Percentiles rank a stretch among this genome's conserved stretches.
Conservation (phyloP, 2,113 vertebrate species). For the Callionymus lyra region DNA sequence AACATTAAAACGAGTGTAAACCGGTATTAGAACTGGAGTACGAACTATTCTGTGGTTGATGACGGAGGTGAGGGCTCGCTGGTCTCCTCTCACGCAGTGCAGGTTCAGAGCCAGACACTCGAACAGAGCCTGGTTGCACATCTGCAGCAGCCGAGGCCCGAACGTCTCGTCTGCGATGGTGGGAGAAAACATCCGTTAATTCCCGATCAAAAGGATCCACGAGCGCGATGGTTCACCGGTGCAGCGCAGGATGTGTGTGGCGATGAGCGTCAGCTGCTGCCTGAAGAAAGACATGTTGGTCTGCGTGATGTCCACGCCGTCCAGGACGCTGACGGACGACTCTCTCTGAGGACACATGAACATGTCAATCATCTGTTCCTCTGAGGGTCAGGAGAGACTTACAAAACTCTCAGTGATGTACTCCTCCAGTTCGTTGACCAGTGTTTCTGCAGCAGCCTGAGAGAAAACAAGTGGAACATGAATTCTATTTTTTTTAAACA, state of each 20-base stretch:
- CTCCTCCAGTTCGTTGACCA: conserved; percentile 77
- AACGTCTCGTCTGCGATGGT: conserved; percentile 72
- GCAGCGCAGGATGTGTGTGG: conserved; percentile 80
- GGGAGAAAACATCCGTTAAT: conserved; percentile 1
- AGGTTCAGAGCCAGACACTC: conserved; percentile 86
- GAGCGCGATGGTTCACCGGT: conserved; percentile 55
- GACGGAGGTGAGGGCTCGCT: conserved; percentile 76
- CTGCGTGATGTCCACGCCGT: conserved; percentile 78
- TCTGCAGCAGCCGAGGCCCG: conserved; percentile 74
- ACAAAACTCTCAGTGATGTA: conserved; percentile 85
- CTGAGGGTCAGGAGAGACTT: conserved; percentile 44
- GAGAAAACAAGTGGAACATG: too few relatives aligned
- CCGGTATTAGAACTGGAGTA: not conserved
- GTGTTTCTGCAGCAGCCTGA: conserved; percentile 69
- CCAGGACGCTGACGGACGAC: conserved; percentile 77
- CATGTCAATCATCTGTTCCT: too few relatives aligned
- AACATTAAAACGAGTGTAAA: too few relatives aligned
- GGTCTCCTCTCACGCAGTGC: conserved; percentile 81
- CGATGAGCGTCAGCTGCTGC: conserved; percentile 78
- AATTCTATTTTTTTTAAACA: too few relatives aligned
- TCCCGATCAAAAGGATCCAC: too few relatives aligned
- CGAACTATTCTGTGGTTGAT: conserved; percentile 87
- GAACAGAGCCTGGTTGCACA: conserved; percentile 85
- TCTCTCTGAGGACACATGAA: conserved; percentile 53
- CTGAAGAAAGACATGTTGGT: conserved; percentile 84